Percentiles rank a stretch among this genome's conserved stretches.
Conservation (phyloP, 1,140 invertebrate genomes). For the Drosophila ohnishii region DNA sequence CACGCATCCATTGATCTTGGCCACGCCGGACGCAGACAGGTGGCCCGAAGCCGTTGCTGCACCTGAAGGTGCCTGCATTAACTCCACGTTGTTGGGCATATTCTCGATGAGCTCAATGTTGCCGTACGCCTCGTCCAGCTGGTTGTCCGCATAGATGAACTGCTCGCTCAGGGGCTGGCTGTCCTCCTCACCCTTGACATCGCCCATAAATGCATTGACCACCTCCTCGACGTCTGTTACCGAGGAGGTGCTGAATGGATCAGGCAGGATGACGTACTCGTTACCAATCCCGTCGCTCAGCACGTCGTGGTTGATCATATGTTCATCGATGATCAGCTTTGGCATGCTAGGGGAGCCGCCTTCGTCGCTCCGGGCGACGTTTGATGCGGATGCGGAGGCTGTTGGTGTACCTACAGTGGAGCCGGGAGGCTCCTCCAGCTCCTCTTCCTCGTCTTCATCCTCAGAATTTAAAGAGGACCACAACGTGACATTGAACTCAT, state of each 20-base stretch:
- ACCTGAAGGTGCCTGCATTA: slow-evolving; percentile 30
- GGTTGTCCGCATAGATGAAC: slow-evolving; percentile 56
- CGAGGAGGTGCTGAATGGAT: slow-evolving; percentile 68
- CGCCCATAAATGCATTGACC: slow-evolving; percentile 69
- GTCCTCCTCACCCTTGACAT: slow-evolving; percentile 65
- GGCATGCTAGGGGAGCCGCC: slow-evolving; percentile 35
- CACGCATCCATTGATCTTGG: slow-evolving; percentile 22
- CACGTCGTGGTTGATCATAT: slow-evolving; percentile 68
- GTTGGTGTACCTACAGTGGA: slow-evolving; percentile 3
- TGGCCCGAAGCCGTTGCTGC: not conserved
- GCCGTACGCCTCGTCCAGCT: slow-evolving; percentile 65
- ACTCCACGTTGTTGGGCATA: slow-evolving; percentile 66
- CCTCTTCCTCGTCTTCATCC: slow-evolving; percentile 70
- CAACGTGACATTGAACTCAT: slow-evolving; percentile 72
- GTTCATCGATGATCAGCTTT: slow-evolving; percentile 68
- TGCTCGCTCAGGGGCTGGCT: slow-evolving; percentile 66
- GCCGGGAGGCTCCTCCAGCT: slow-evolving; percentile 43
- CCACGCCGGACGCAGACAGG: not conserved
- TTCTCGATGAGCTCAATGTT: slow-evolving; percentile 73
- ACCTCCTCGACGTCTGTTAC: slow-evolving; percentile 75
- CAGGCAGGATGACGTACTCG: slow-evolving; percentile 74
- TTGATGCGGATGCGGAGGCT: slow-evolving; percentile 2
- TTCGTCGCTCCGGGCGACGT: slow-evolving; percentile 15
- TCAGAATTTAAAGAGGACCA: slow-evolving; percentile 73
- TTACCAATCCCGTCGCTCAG: slow-evolving; percentile 71